phyloP scores from a whole-genome alignment of 2,113 vertebrate species.

The Cariama cristata region DNA sequence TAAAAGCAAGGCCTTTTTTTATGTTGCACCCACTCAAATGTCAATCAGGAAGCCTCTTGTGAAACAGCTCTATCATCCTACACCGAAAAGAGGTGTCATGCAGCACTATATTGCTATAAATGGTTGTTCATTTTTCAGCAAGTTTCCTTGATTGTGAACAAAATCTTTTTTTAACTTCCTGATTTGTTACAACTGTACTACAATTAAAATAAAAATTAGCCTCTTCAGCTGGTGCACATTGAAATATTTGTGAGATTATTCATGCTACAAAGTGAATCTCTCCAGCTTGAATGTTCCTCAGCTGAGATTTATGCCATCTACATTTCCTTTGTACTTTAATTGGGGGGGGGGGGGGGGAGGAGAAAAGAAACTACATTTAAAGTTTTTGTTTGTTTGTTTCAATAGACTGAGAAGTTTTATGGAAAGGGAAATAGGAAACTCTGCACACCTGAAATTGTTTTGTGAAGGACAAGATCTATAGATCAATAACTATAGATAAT shows the following conservation, averaged over 20 bases:
- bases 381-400: not conserved
- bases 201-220: not conserved
- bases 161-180: not conserved
- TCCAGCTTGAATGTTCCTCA: not conserved
- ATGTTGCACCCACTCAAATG: not conserved
- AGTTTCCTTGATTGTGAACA: not conserved
- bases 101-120: not conserved
- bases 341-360: rapidly evolving
- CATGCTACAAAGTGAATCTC: not conserved
- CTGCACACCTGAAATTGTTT: not conserved
- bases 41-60: constrained; percentile 29
- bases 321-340: not conserved
- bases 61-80: not conserved
- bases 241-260: not conserved
- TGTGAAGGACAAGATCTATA: not conserved
- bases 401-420: not conserved
- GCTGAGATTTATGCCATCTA: not conserved
- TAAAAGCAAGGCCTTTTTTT: not conserved
- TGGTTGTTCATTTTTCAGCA: not conserved
- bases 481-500: not conserved
- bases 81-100: constrained; percentile 4
- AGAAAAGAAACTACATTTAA: not conserved
- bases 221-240: not conserved
- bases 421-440: not conserved
- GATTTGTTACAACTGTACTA: not conserved